These are phyloP conservation scores for Apeltes quadracus DNA, from an alignment of 2,113 vertebrate species.

Conservation along the genomic window DNA sequence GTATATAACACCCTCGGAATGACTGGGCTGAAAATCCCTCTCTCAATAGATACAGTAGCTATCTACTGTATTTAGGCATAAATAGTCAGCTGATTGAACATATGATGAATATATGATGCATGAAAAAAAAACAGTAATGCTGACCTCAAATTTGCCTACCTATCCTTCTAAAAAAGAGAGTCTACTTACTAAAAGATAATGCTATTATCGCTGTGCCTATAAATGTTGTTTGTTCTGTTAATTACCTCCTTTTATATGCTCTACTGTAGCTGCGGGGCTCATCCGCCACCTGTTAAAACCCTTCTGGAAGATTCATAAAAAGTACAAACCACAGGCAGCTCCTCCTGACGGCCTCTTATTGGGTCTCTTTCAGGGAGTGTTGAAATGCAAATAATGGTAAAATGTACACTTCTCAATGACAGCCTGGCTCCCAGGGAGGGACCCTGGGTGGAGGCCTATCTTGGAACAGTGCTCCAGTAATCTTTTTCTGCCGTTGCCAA, in stretches of 20 bases:
- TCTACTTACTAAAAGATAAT: constrained; percentile 53
- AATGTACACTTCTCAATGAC: constrained; percentile 64
- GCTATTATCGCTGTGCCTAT: constrained; percentile 59
- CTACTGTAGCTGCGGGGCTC: constrained; percentile 40
- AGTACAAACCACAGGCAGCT: constrained; percentile 62
- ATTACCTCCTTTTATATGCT: constrained; percentile 59
- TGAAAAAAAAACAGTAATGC: constrained; percentile 13
- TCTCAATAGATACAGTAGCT: neutral
- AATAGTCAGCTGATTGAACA: neutral
- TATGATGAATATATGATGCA: constrained; percentile 13
- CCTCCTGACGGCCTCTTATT: constrained; percentile 66
- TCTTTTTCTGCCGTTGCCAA: constrained; percentile 40
- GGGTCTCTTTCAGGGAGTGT: constrained; percentile 66
- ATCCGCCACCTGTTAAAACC: constrained; percentile 65
- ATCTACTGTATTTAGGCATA: neutral
- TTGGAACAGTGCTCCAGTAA: constrained; percentile 47
- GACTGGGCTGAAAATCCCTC: neutral
- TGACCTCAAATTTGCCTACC: constrained; percentile 1
- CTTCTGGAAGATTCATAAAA: constrained; percentile 75
- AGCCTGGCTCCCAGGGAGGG: constrained; percentile 57
- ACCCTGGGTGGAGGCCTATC: constrained; percentile 40
- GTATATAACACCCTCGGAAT: neutral
- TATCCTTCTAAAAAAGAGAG: constrained; percentile 31
- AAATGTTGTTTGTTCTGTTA: constrained; percentile 70
- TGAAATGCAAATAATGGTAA: constrained; percentile 74